Conservation (phyloP, 2,797 vertebrate genomes). For the Nothura maculosa region DNA sequence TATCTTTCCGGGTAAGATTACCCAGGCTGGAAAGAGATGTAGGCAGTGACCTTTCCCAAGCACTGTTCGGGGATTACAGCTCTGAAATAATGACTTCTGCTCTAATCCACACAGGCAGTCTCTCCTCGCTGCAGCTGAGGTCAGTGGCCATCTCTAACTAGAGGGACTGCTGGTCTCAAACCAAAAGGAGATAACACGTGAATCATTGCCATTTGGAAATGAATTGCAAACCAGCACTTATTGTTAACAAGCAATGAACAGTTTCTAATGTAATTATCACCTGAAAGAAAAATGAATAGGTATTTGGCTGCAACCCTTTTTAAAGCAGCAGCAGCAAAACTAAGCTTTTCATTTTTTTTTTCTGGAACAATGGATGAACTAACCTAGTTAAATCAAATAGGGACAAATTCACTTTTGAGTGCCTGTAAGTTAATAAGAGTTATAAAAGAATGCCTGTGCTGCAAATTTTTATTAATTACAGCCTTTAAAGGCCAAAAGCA, state of each 20-base stretch:
- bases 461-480: neutral
- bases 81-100: constrained; percentile 26
- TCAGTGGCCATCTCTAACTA: neutral
- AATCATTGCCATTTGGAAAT: neutral
- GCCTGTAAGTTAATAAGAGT: neutral
- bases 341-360: neutral
- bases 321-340: neutral
- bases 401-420: neutral
- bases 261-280: neutral
- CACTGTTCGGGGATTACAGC: constrained; percentile 14
- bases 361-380: neutral
- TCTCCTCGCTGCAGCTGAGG: neutral
- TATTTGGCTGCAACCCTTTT: neutral
- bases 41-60: constrained; percentile 51
- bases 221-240: neutral
- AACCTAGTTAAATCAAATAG: neutral
- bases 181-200: neutral
- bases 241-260: neutral
- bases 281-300: neutral
- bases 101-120: neutral
- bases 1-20: constrained; percentile 20
- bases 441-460: neutral
- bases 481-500: neutral
- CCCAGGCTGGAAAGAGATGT: neutral
- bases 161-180: neutral